Conservation (phyloP, 2,113 vertebrate genomes). For the Litocranius walleri region DNA sequence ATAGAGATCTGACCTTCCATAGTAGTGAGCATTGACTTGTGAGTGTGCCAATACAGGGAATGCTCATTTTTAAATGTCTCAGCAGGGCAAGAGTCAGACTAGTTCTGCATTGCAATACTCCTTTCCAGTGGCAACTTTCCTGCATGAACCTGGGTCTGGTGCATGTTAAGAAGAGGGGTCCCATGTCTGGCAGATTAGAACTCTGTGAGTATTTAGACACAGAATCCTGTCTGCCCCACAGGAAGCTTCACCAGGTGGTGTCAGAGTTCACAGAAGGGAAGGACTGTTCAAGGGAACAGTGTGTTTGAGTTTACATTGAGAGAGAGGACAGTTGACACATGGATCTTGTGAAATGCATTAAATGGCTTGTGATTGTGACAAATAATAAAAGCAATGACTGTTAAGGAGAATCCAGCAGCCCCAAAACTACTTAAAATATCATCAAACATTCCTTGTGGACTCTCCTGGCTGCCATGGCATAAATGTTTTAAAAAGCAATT, state of each 20-base stretch:
- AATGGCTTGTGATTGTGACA: neutral
- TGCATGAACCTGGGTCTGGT: accelerated
- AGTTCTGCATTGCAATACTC: accelerated
- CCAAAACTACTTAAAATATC: neutral
- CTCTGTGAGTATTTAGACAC: accelerated
- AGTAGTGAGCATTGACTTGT: neutral
- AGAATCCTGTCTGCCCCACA: neutral
- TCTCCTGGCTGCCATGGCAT: neutral
- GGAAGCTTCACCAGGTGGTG: neutral
- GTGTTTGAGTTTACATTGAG: neutral
- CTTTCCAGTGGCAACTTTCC: neutral
- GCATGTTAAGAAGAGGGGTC: neutral
- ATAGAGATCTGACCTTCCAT: neutral
- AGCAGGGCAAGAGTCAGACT: neutral
- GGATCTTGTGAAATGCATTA: neutral
- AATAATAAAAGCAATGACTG: neutral
- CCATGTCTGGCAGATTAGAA: neutral
- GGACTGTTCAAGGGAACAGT: neutral
- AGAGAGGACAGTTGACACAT: accelerated
- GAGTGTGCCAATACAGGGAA: too few species aligned
- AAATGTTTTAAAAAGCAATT: neutral
- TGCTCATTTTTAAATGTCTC: neutral
- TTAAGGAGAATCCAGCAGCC: neutral
- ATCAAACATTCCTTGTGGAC: accelerated
- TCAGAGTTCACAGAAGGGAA: neutral